These are phyloP conservation scores for Syrrhaptes paradoxus DNA, from an alignment of 2,113 vertebrate species.

Conservation along the genomic window DNA sequence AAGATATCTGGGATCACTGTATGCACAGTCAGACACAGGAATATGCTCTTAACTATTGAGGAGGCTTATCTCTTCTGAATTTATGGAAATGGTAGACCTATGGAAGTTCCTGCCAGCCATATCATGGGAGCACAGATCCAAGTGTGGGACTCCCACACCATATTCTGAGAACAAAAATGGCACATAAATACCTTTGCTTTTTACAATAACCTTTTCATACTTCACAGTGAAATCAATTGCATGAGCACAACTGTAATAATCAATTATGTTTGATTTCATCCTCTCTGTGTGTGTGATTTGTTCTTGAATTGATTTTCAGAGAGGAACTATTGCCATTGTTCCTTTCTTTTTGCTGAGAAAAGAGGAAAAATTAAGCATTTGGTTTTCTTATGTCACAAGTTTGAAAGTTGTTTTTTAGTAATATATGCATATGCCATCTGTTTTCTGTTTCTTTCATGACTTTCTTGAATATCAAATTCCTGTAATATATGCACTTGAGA, in stretches of 20 bases:
- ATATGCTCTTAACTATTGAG: neutral
- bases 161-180: neutral
- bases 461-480: conserved; percentile 34
- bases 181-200: neutral
- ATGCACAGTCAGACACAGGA: neutral
- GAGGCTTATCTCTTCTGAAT: neutral
- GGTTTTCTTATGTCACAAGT: conserved; percentile 24
- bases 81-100: neutral
- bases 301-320: neutral
- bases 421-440: conserved; percentile 54
- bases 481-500: conserved; percentile 1
- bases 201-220: neutral
- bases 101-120: neutral
- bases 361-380: conserved; percentile 13
- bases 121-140: neutral
- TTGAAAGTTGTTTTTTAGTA: conserved; percentile 25
- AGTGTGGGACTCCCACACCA: neutral
- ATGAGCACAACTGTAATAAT: neutral
- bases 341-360: neutral
- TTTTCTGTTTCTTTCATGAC: conserved; percentile 41
- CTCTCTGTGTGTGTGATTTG: neutral
- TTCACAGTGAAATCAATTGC: neutral
- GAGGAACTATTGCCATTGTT: neutral
- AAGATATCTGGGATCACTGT: neutral
- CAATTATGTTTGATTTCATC: neutral